Base-by-base conservation (phyloP, 2,797 vertebrate species). In the Enteromius anoplus region DNA sequence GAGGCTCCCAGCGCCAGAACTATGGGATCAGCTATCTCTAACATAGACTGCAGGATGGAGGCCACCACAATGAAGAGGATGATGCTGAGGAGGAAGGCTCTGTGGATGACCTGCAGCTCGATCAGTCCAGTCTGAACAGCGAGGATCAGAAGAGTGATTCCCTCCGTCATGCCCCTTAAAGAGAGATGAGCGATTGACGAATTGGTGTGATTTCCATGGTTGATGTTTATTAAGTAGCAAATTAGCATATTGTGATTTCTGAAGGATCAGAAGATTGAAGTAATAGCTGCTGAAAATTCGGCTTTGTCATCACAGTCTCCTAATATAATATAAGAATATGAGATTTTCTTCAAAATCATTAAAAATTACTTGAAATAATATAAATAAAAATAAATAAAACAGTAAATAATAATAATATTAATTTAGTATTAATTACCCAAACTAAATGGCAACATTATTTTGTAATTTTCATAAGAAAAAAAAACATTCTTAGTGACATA, bases 41-140 rank as follows among this genome's bases (percentile, higher is more conserved):
- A 89, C 98, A 99, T 99, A 60, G 98, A 99, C 93, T 99, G 98
- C 42, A 99, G 94, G 85, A 99, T 98, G 81, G 98, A 99, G 51
- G 98, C 98, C 37, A 99, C 98, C 45, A 99, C 97, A 65, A 99
- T 99, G 93, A 98, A 99, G 88, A 99, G 97, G 92, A 99, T 97
- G 90, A 99, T 99, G 90, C 97, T 99, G 86, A 99, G 97, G 66
- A 99, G 96, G 91, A 99, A 99, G 0, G 98, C 98, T 88, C 98
- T 92, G 88, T 99, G 98, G 80, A 99, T 98, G 66, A 99, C 98
- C 93, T 99, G 97, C 42, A 99, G 94, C 87, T 99, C 98, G 71
- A 99, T 99, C 86, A 99, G 95, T 65, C 98, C 98, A 0, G 98
- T 99, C 93, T 99, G 98, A 29, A 99, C 97, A 0, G 98, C 98